These are phyloP conservation scores for Platycnemis pennipes DNA, from an alignment of 2,888 invertebrate genomes.

Conservation along the genomic window DNA sequence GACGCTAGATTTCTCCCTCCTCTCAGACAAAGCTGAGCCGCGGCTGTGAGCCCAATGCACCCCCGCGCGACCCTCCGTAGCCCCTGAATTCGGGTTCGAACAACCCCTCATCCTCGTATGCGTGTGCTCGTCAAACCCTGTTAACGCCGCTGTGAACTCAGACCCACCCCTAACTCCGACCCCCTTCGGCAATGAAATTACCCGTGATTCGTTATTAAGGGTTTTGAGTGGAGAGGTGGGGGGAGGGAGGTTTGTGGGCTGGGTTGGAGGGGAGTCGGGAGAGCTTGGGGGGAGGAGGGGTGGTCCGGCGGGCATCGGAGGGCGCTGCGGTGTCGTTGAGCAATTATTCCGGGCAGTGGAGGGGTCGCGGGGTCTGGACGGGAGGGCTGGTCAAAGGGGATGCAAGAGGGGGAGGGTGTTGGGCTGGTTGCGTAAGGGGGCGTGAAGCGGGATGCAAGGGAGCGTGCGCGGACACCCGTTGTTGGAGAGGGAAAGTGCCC, in stretches of 20 bases:
- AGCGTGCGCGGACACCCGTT: background rate
- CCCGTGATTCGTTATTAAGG: constrained; percentile 67
- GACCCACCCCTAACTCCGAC: background rate
- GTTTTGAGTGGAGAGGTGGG: constrained; percentile 5
- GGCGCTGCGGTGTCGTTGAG: constrained; percentile 40
- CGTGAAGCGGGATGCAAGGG: background rate
- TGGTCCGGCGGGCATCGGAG: background rate
- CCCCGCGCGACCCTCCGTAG: background rate
- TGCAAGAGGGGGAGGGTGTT: background rate
- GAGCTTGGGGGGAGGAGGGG: background rate
- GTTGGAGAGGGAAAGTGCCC: background rate
- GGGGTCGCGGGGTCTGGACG: background rate
- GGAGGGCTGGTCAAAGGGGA: background rate
- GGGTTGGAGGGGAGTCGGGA: background rate
- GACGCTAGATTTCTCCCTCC: background rate
- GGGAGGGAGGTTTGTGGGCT: background rate
- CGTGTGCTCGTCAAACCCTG: constrained; percentile 1
- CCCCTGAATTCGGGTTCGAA: background rate
- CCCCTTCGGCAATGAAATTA: constrained; percentile 61
- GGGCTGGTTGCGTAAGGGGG: background rate
- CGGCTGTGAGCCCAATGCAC: background rate
- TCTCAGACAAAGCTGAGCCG: background rate
- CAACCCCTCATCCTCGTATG: background rate
- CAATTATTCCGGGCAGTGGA: constrained; percentile 28
- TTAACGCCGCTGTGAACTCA: background rate